A percentile compares a stretch with the other conserved stretches of the same genome.
These are phyloP conservation scores for Trichonephila clavata DNA, from an alignment of 1,140 invertebrate species.

Conservation along the genomic window DNA sequence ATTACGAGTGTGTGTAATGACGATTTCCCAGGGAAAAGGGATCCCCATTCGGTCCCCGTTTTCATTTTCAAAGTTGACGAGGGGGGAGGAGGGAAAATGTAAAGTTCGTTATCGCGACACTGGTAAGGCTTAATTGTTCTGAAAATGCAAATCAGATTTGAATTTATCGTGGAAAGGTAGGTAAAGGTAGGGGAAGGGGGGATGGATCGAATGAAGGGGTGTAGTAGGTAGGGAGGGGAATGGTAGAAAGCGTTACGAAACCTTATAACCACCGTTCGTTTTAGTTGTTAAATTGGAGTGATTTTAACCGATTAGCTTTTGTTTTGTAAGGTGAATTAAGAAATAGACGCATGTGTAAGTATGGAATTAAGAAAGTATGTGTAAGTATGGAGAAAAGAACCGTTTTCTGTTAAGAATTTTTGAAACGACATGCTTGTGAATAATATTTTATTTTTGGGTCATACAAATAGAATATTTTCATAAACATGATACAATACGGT, in stretches of 20 bases:
- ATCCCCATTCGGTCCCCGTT: neutral
- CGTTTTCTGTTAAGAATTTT: neutral
- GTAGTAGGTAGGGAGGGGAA: neutral
- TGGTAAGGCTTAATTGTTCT: conserved; percentile 52
- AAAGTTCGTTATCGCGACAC: conserved; percentile 44
- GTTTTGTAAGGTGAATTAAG: neutral
- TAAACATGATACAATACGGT: too few species aligned
- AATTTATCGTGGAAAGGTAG: conserved; percentile 37
- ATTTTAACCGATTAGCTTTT: conserved; percentile 1
- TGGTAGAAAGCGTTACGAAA: neutral
- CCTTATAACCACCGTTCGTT: neutral
- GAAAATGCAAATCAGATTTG: conserved; percentile 67
- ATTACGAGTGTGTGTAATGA: conserved; percentile 54
- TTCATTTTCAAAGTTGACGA: neutral
- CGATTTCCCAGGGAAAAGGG: conserved; percentile 13
- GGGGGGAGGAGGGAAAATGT: neutral
- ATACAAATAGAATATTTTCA: too few species aligned
- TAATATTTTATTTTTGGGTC: too few species aligned
- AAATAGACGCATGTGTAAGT: neutral
- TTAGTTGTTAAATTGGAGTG: neutral
- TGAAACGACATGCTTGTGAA: too few species aligned
- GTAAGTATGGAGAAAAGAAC: neutral
- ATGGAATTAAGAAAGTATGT: too few species aligned
- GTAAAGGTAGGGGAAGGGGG: neutral
- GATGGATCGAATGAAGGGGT: neutral